Percentiles rank a stretch among this genome's conserved stretches.
Evolutionary conservation across 30 jellyfish, hydroid and myxozoan genomes (phyloP).

Genomic region (Aurelia coerulea): DNA sequence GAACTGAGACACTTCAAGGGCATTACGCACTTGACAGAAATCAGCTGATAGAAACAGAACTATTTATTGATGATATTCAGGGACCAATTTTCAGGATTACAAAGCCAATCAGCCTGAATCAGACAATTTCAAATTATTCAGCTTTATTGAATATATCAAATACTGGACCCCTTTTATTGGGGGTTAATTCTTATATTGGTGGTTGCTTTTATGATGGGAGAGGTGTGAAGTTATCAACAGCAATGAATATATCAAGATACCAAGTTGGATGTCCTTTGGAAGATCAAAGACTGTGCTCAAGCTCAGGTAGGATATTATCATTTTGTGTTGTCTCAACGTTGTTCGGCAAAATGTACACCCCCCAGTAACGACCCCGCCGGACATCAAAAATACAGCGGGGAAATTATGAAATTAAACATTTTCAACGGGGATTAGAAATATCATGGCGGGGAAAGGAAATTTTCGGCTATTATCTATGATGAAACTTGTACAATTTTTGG

Average conservation of each 20-base stretch:
- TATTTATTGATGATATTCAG: not conserved
- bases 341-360: too few relatives aligned
- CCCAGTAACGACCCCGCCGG: too few relatives aligned
- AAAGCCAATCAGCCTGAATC: constrained; percentile 17
- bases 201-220: constrained; percentile 70
- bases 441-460: too few relatives aligned
- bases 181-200: constrained; percentile 8
- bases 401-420: too few relatives aligned
- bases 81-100: constrained; percentile 16
- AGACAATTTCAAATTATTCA: constrained; percentile 3
- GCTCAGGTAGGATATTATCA: constrained; percentile 17
- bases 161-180: constrained; percentile 34
- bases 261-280: constrained; percentile 61
- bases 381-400: too few relatives aligned
- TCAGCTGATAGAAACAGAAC: constrained; percentile 13
- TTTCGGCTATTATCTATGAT: too few relatives aligned
- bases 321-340: too few relatives aligned
- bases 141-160: constrained; percentile 2
- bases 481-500: too few relatives aligned
- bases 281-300: constrained; percentile 39
- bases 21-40: constrained; percentile 56
- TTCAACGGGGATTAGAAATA: too few relatives aligned
- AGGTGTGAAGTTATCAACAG: constrained; percentile 37
- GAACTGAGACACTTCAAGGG: not conserved
- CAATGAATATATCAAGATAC: not conserved